phyloP scores from a whole-genome alignment of 1,140 invertebrate genomes.

The Panagrolaimus sp. region DNA sequence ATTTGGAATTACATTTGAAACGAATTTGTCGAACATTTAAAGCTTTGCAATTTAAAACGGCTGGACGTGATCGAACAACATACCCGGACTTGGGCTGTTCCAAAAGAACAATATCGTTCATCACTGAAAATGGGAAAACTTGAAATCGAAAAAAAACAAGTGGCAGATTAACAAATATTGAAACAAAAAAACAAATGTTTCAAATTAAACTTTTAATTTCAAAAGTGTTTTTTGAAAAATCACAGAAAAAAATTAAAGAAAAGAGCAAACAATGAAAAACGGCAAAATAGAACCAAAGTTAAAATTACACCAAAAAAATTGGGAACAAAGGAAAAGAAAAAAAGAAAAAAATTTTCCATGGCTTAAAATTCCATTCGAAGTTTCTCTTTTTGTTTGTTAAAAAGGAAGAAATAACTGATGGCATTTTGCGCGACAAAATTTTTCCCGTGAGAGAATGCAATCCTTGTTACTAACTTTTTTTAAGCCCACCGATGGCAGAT shows the following conservation, averaged over 20 bases:
- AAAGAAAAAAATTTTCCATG: background rate
- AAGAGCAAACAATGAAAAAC: background rate
- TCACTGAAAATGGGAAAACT: constrained; percentile 22
- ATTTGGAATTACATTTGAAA: constrained; percentile 55
- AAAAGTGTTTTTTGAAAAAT: background rate
- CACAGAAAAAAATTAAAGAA: background rate
- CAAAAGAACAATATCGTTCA: constrained; percentile 30
- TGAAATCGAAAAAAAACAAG: background rate
- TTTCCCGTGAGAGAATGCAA: constrained; percentile 13
- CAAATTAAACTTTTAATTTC: background rate
- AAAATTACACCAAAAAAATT: background rate
- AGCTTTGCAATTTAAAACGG: constrained; percentile 41
- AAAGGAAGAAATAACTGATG: background rate
- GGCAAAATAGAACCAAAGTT: background rate
- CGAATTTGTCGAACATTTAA: constrained; percentile 45
- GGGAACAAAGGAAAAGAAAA: background rate
- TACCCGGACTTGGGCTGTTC: constrained; percentile 46
- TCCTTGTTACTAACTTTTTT: background rate
- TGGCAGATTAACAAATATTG: constrained; percentile 1
- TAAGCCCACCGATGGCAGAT: constrained; percentile 1
- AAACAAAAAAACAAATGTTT: background rate
- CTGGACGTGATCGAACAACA: constrained; percentile 45
- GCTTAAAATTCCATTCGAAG: too few relatives aligned
- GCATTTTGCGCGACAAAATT: background rate
- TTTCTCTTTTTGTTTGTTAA: too few relatives aligned